These are phyloP conservation scores for Volucella bombylans DNA, from an alignment of 2,888 invertebrate species.

Conservation along the genomic window DNA sequence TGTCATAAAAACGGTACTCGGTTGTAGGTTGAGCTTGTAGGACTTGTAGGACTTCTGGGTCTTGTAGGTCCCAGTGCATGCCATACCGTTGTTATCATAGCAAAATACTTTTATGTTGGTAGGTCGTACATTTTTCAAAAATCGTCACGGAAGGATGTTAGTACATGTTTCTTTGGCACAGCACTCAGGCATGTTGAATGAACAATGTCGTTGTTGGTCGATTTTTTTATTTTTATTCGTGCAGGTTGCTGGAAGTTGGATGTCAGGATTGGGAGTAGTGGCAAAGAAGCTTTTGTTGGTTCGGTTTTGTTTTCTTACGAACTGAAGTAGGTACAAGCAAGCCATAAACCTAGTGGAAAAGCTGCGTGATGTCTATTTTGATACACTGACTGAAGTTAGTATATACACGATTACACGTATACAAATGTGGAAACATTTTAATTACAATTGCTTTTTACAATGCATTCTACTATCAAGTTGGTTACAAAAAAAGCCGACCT, in stretches of 20 bases:
- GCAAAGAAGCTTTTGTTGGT: constrained; percentile 15
- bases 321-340: constrained; percentile 14
- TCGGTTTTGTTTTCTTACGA: neutral
- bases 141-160: constrained; percentile 45
- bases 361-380: constrained; percentile 36
- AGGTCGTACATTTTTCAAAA: constrained; percentile 25
- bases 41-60: too few species aligned
- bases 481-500: neutral
- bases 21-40: too few species aligned
- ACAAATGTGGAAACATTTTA: constrained; percentile 32
- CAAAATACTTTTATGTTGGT: constrained; percentile 24
- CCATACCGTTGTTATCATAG: constrained; percentile 24
- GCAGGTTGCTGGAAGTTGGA: neutral
- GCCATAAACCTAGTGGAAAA: neutral
- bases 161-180: constrained; percentile 16
- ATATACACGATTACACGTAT: neutral
- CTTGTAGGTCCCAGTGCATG: constrained; percentile 23
- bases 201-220: constrained; percentile 28
- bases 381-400: neutral
- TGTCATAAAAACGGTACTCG: constrained; percentile 23
- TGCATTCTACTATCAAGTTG: neutral
- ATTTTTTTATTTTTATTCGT: neutral
- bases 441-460: neutral
- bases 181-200: constrained; percentile 17
- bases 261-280: neutral